Percentiles rank a stretch among this genome's conserved stretches.
Conservation (phyloP, 2,797 vertebrate genomes). For the Pangasius krempfi region DNA sequence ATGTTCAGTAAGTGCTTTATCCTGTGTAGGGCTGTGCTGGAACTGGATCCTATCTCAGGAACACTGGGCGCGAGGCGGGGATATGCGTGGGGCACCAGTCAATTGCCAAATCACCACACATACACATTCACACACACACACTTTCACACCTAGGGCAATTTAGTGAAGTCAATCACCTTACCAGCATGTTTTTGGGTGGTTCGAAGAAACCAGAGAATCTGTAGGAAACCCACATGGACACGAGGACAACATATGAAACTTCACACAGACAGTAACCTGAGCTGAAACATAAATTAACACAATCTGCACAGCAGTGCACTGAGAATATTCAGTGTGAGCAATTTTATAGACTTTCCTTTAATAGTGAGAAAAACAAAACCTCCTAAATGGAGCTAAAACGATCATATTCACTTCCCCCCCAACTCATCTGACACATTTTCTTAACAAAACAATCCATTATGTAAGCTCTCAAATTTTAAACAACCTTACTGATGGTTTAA, state of each 20-base stretch:
- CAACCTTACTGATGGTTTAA: background rate
- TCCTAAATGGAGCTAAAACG: background rate
- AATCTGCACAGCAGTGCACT: background rate
- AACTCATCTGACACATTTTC: background rate
- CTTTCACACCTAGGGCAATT: background rate
- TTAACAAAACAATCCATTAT: conserved; percentile 1
- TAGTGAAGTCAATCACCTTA: background rate
- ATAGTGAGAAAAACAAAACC: conserved; percentile 7
- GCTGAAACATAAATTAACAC: conserved; percentile 9
- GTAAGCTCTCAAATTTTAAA: background rate
- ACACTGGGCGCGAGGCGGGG: background rate
- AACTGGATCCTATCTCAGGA: background rate
- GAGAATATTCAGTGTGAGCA: background rate
- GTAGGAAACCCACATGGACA: background rate
- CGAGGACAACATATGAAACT: background rate
- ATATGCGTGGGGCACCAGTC: background rate
- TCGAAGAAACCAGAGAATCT: background rate
- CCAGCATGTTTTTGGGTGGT: background rate
- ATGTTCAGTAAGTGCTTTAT: background rate
- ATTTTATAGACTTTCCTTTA: background rate
- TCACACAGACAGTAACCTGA: background rate
- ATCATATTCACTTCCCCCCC: background rate
- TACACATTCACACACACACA: background rate
- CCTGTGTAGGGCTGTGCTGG: background rate
- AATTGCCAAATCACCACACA: background rate